Evolutionary conservation across 2,888 invertebrate genomes (phyloP).

Genomic region (Drosophila prolongata): DNA sequence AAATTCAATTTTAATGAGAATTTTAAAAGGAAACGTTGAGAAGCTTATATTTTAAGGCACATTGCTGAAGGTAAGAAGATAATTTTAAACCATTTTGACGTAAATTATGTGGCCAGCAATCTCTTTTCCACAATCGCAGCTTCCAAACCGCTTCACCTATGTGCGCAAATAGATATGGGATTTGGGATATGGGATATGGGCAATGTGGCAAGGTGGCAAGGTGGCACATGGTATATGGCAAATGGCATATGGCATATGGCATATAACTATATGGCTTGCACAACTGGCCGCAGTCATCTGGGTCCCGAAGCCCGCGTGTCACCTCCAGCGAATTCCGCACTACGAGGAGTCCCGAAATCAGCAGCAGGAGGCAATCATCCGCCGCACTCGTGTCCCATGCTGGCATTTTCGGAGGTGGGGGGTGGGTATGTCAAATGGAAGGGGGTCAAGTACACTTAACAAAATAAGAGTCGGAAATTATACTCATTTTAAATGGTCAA

Average conservation of each 20-base stretch:
- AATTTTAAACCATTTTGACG: neutral
- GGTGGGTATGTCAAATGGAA: neutral
- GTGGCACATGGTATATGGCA: constrained; percentile 4
- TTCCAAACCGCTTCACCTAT: constrained; percentile 3
- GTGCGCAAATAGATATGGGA: no score
- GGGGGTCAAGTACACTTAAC: neutral
- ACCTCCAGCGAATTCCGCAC: constrained; percentile 4
- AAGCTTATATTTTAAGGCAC: no score
- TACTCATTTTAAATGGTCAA: no score
- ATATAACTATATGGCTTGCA: constrained; percentile 20
- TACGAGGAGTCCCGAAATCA: constrained; percentile 11
- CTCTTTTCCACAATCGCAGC: constrained; percentile 1
- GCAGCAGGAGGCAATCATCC: constrained; percentile 43
- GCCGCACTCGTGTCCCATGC: constrained; percentile 57
- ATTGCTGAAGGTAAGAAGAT: no score
- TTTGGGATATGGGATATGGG: neutral
- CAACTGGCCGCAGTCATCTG: constrained; percentile 26
- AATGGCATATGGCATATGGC: constrained; percentile 3
- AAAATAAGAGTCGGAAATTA: no score
- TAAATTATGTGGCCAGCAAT: constrained; percentile 10
- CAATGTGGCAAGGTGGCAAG: neutral
- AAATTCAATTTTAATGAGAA: no score
- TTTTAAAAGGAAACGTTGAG: no score
- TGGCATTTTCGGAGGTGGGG: constrained; percentile 33
- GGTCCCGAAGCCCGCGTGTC: constrained; percentile 10